Conservation (phyloP, 2,888 invertebrate genomes). For the Seira ritae region DNA sequence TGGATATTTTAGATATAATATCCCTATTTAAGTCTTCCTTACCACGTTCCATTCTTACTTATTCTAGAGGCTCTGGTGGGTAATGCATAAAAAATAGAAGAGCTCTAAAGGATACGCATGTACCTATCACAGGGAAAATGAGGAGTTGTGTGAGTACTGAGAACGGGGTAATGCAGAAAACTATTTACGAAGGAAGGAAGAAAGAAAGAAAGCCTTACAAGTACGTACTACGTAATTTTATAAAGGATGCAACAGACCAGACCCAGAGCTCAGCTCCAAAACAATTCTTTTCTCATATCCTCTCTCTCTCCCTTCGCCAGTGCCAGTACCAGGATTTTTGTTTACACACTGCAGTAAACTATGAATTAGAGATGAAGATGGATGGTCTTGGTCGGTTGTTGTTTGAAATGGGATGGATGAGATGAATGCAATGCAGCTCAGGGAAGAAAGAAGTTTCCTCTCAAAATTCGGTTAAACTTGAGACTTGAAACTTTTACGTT, state of each 20-base stretch:
- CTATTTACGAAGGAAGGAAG: background rate
- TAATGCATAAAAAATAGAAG: too few relatives aligned
- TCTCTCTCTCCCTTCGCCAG: constrained; percentile 19
- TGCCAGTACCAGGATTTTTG: background rate
- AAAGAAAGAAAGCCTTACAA: background rate
- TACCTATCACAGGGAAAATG: constrained; percentile 41
- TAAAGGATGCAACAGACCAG: constrained; percentile 19
- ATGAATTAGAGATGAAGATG: constrained; percentile 3
- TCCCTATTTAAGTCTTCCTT: background rate
- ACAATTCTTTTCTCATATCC: constrained; percentile 33
- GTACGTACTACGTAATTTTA: constrained; percentile 18
- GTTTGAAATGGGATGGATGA: background rate
- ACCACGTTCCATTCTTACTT: background rate
- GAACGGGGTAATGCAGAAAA: constrained; percentile 12
- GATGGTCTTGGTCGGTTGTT: background rate
- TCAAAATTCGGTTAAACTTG: too few relatives aligned
- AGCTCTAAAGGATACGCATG: constrained; percentile 6
- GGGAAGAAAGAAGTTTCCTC: too few relatives aligned
- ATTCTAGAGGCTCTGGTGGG: too few relatives aligned
- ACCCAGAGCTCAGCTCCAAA: constrained; percentile 18
- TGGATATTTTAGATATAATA: constrained; percentile 11
- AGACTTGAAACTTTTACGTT: background rate
- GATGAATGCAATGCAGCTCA: background rate
- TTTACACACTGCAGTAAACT: constrained; percentile 26
- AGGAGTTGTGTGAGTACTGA: constrained; percentile 45